phyloP scores from a whole-genome alignment of 2,888 invertebrate genomes.

The Autographa pulchrina region DNA sequence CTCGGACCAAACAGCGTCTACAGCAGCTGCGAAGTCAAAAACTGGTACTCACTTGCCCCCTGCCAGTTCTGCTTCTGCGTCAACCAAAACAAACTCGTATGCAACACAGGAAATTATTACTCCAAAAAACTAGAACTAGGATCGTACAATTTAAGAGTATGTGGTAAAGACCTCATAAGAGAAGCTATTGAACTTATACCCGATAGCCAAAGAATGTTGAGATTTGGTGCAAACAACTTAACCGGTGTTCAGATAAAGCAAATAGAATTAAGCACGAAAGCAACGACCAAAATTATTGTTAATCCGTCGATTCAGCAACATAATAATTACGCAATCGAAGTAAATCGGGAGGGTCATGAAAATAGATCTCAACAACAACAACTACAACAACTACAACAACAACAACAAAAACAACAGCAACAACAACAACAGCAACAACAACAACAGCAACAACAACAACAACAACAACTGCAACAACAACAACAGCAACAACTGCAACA shows the following conservation, averaged over 20 bases:
- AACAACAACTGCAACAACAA: too few species aligned
- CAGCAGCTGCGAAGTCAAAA: slow-evolving; percentile 69
- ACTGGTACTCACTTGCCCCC: slow-evolving; percentile 78
- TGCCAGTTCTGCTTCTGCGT: slow-evolving; percentile 81
- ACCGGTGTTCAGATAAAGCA: not conserved
- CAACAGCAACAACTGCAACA: too few species aligned
- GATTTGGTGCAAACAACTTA: slow-evolving; percentile 20
- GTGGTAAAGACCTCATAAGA: slow-evolving; percentile 68
- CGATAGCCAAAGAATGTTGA: slow-evolving; percentile 42
- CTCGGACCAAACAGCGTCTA: slow-evolving; percentile 51
- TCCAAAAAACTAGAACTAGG: slow-evolving; percentile 64
- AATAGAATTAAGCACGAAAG: not conserved
- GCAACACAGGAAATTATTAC: slow-evolving; percentile 67
- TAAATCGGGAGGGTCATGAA: slow-evolving; percentile 2
- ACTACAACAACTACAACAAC: too few species aligned
- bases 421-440: too few species aligned
- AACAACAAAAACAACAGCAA: too few species aligned
- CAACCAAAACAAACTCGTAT: slow-evolving; percentile 73
- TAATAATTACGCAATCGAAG: slow-evolving; percentile 1
- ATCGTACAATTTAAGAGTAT: slow-evolving; percentile 69
- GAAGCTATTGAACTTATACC: slow-evolving; percentile 68
- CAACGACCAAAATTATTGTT: slow-evolving; percentile 8
- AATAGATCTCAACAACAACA: not conserved
- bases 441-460: too few species aligned
- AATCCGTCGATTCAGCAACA: not conserved